Percentiles rank a stretch among this genome's conserved stretches.
phyloP scores from a whole-genome alignment of 2,888 invertebrate genomes.

The Oscheius myriophilus region DNA sequence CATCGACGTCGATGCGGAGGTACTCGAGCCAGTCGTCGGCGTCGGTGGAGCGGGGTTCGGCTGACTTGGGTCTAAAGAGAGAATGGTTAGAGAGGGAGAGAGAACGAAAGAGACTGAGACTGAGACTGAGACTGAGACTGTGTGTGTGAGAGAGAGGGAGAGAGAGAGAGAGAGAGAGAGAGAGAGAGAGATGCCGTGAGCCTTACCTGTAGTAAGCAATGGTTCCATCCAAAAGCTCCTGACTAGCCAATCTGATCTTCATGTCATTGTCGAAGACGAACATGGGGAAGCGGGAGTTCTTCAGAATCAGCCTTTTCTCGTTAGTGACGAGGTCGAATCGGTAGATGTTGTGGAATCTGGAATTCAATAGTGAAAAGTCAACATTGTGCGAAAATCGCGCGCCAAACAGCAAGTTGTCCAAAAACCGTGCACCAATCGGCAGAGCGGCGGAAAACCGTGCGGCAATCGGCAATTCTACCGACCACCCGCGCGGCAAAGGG shows the following conservation, averaged over 20 bases:
- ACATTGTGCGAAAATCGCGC: too few species aligned
- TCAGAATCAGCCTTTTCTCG: conserved; percentile 56
- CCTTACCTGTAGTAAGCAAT: conserved; percentile 50
- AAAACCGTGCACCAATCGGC: too few species aligned
- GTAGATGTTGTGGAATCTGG: conserved; percentile 66
- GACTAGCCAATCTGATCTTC: conserved; percentile 62
- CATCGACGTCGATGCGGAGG: conserved; percentile 61
- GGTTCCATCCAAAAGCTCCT: conserved; percentile 62
- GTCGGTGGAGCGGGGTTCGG: conserved; percentile 17
- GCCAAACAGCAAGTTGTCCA: too few species aligned
- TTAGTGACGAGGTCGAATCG: conserved; percentile 63
- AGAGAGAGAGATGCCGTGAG: too few species aligned
- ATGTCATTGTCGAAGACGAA: conserved; percentile 63
- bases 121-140: too few species aligned
- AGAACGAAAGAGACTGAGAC: too few species aligned
- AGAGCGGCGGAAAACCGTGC: too few species aligned
- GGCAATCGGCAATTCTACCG: too few species aligned
- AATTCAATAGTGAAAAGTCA: neutral
- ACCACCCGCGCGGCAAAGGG: too few species aligned
- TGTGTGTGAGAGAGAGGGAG: too few species aligned
- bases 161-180: too few species aligned
- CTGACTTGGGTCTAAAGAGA: conserved; percentile 8
- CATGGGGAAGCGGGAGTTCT: conserved; percentile 64
- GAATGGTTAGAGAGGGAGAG: too few species aligned
- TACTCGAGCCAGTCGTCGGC: conserved; percentile 62